phyloP scores from a whole-genome alignment of 2,113 vertebrate genomes.

The Chloropsis hardwickii region DNA sequence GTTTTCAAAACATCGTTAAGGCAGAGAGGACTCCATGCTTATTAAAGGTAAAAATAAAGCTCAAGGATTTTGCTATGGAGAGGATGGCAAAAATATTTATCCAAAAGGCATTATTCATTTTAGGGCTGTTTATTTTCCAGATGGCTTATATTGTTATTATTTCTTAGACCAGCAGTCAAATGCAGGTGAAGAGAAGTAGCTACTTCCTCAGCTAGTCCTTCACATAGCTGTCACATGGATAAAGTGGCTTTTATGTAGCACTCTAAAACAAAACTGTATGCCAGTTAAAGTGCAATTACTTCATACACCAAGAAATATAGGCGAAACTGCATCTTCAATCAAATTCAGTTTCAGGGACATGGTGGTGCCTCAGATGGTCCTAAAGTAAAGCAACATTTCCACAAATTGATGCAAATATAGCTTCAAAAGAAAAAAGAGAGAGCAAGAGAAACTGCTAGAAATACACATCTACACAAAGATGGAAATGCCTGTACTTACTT shows the following conservation, averaged over 20 bases:
- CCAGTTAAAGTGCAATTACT: not conserved
- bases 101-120: not conserved
- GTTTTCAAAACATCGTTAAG: not conserved
- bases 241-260: not conserved
- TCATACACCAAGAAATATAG: not conserved
- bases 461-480: not conserved
- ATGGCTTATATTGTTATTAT: not conserved
- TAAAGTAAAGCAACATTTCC: not conserved
- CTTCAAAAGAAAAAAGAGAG: not conserved
- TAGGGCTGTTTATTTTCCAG: not conserved
- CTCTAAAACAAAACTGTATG: not conserved
- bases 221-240: not conserved
- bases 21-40: not conserved
- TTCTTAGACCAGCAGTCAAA: conserved; percentile 1
- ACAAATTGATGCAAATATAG: not conserved
- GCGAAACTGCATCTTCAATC: not conserved
- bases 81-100: not conserved
- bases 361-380: not conserved
- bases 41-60: conserved; percentile 23
- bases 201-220: not conserved
- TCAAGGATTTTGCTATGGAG: not conserved
- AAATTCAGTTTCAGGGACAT: not conserved
- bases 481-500: conserved; percentile 82
- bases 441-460: not conserved
- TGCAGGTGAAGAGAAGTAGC: not conserved